A percentile compares a stretch with the other conserved stretches of the same genome.
These are phyloP conservation scores for Apodemus agrarius DNA, from an alignment of 2,797 vertebrate species.

Conservation along the genomic window DNA sequence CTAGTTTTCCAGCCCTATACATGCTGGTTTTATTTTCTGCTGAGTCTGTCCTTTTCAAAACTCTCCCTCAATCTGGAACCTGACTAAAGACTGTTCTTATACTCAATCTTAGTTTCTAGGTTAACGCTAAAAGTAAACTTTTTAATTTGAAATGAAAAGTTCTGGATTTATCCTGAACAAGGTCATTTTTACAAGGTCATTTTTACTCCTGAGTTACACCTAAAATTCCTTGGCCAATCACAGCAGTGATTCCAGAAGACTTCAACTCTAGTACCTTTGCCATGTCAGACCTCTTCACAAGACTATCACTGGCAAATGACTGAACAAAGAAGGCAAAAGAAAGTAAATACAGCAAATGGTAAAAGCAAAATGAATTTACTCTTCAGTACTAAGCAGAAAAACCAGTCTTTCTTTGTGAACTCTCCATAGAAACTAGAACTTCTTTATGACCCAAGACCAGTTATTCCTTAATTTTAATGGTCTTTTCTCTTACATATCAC, in stretches of 20 bases:
- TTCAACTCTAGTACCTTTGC: neutral
- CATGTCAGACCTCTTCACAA: neutral
- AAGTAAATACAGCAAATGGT: neutral
- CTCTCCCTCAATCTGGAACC: neutral
- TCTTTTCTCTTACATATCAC: constrained; percentile 39
- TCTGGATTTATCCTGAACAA: neutral
- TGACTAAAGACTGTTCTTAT: constrained; percentile 51
- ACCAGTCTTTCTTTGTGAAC: neutral
- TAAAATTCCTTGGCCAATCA: neutral
- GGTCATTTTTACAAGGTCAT: neutral
- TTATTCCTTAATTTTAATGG: constrained; percentile 50
- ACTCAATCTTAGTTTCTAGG: neutral
- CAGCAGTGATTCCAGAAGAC: neutral
- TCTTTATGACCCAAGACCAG: neutral
- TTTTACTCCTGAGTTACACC: neutral
- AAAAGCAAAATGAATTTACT: neutral
- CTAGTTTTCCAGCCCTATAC: neutral
- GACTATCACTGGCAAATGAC: neutral
- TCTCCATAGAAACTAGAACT: neutral
- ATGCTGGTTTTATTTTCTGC: neutral
- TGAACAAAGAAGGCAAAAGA: neutral
- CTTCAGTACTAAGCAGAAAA: neutral
- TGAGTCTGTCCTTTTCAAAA: constrained; percentile 22
- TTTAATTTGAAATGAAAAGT: constrained; percentile 3
- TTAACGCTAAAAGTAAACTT: neutral